phyloP scores from a whole-genome alignment of 1,140 invertebrate species.

The Caenorhabditis briggsae region DNA sequence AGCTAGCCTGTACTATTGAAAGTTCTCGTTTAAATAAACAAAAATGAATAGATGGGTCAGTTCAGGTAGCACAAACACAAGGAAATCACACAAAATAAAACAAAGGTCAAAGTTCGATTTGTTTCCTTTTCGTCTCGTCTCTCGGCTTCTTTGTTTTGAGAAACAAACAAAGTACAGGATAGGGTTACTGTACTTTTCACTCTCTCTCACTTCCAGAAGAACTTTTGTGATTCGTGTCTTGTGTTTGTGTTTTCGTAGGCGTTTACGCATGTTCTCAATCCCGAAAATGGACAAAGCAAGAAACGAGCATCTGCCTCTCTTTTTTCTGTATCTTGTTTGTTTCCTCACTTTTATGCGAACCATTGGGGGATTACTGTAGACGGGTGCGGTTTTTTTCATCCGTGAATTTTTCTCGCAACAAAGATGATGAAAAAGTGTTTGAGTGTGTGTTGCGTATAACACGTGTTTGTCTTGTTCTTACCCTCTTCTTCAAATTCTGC shows the following conservation, averaged over 20 bases:
- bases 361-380: slow-evolving; percentile 17
- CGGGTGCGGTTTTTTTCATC: background rate
- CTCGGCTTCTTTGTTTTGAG: slow-evolving; percentile 9
- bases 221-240: slow-evolving; percentile 4
- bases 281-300: background rate
- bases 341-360: slow-evolving; percentile 17
- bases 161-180: slow-evolving; percentile 2
- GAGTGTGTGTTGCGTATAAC: background rate
- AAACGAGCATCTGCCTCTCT: slow-evolving; percentile 29
- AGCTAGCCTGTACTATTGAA: slow-evolving; percentile 22
- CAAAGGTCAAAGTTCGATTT: slow-evolving; percentile 40
- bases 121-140: background rate
- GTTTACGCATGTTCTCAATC: slow-evolving; percentile 22
- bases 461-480: slow-evolving; percentile 37
- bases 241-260: slow-evolving; percentile 21
- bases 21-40: slow-evolving; percentile 6
- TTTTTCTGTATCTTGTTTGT: slow-evolving; percentile 30
- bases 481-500: background rate
- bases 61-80: background rate
- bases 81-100: background rate
- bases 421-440: slow-evolving; percentile 31
- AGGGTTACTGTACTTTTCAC: background rate
- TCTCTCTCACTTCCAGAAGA: background rate
- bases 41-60: background rate
- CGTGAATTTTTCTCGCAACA: slow-evolving; percentile 33